These are phyloP conservation scores for Ericerus pela DNA, from an alignment of 1,140 invertebrate genomes.

Conservation along the genomic window DNA sequence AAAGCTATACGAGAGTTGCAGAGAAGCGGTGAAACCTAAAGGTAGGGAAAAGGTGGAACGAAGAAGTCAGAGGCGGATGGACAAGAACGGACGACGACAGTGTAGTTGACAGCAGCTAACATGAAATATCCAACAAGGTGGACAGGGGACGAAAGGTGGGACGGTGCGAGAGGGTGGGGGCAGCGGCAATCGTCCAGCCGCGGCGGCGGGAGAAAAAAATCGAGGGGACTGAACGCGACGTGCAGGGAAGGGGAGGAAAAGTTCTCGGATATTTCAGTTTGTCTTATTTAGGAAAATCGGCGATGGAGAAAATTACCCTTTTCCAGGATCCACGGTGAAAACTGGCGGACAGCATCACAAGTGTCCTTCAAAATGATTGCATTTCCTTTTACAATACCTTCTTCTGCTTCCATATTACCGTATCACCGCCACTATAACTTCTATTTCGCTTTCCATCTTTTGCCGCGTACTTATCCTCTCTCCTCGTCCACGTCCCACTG, in stretches of 20 bases:
- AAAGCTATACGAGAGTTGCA: neutral
- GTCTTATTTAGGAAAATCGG: conserved; percentile 12
- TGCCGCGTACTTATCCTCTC: neutral
- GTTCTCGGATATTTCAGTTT: conserved; percentile 11
- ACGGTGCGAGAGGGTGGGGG: neutral
- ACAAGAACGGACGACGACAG: neutral
- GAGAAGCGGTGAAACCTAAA: conserved; percentile 1
- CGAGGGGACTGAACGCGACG: too few species aligned
- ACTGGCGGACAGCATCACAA: conserved; percentile 10
- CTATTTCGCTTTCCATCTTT: neutral
- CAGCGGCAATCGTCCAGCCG: too few species aligned
- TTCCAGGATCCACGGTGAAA: conserved; percentile 5
- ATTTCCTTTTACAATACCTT: conserved; percentile 12
- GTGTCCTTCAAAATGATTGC: conserved; percentile 12
- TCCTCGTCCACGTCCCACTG: neutral
- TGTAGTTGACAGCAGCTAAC: conserved; percentile 8
- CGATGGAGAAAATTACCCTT: conserved; percentile 12
- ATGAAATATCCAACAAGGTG: conserved; percentile 8
- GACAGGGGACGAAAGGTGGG: neutral
- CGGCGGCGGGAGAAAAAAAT: too few species aligned
- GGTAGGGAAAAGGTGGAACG: neutral
- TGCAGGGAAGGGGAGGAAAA: neutral
- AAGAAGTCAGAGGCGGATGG: conserved; percentile 5
- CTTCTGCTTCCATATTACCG: conserved; percentile 7
- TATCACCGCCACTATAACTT: neutral